A percentile compares a stretch with the other conserved stretches of the same genome.
Conservation (phyloP, 2,113 vertebrate genomes). For the Setophaga kirtlandii region DNA sequence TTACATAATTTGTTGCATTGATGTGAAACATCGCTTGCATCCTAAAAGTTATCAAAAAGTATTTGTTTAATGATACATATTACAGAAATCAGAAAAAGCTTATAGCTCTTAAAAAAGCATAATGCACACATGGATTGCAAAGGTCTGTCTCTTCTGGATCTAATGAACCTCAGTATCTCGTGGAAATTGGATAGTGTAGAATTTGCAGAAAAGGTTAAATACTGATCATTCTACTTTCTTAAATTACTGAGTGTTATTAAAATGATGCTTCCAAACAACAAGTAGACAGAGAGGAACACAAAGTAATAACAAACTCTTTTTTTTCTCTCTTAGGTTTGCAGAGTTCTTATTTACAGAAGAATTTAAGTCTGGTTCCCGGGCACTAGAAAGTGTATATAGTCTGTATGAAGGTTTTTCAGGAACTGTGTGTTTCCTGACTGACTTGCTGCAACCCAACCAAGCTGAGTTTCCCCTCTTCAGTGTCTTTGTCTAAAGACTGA, state of each 20-base stretch:
- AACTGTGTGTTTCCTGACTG: constrained; percentile 88
- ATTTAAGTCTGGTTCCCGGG: constrained; percentile 84
- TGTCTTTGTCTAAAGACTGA: constrained; percentile 83
- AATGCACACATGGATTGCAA: not conserved
- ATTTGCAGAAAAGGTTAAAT: not conserved
- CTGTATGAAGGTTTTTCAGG: constrained; percentile 89
- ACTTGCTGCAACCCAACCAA: constrained; percentile 87
- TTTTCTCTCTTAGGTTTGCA: constrained; percentile 80
- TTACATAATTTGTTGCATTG: not conserved
- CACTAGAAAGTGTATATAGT: constrained; percentile 83
- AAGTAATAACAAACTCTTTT: not conserved
- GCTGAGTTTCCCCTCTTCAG: constrained; percentile 90
- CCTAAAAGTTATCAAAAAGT: not conserved
- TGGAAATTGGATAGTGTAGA: not conserved
- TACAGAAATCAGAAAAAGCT: not conserved
- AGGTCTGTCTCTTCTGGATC: not conserved
- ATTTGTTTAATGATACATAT: not conserved
- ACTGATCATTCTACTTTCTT: not conserved
- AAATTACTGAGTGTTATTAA: not conserved
- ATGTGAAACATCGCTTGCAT: not conserved
- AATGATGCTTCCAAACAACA: not conserved
- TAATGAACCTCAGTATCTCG: not conserved
- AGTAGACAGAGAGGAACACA: not conserved
- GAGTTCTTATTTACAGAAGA: constrained; percentile 90
- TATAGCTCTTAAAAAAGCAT: not conserved